Evolutionary conservation across 92 coral and sea anemone species (phyloP).

Genomic region (Anthopleura xanthogrammica): DNA sequence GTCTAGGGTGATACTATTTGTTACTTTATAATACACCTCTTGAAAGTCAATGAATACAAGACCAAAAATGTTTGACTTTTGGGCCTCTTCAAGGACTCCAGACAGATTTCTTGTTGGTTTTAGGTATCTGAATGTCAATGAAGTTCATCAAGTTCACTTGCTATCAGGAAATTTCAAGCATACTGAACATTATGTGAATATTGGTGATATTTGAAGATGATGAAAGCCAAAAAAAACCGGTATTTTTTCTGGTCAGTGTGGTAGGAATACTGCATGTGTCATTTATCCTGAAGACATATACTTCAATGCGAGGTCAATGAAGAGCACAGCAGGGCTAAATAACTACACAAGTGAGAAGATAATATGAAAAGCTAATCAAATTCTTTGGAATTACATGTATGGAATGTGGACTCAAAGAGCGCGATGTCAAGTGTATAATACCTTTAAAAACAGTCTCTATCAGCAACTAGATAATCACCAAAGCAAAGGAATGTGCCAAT

Average conservation of each 20-base stretch:
- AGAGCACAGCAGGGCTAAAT: conserved; percentile 26
- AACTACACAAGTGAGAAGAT: background rate
- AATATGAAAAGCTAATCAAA: conserved; percentile 21
- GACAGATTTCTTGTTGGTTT: background rate
- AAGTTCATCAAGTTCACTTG: conserved; percentile 25
- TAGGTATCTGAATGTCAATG: conserved; percentile 5
- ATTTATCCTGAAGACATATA: conserved; percentile 1
- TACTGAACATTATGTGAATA: conserved; percentile 19
- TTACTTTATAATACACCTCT: background rate
- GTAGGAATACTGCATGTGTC: conserved; percentile 9
- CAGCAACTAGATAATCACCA: background rate
- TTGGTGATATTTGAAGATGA: conserved; percentile 17
- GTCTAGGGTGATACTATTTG: background rate
- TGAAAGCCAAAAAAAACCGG: conserved; percentile 4
- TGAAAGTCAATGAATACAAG: background rate
- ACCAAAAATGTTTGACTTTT: conserved; percentile 8
- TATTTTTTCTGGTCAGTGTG: background rate
- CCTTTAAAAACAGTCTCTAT: conserved; percentile 12
- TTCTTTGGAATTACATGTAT: conserved; percentile 10
- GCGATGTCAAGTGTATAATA: background rate
- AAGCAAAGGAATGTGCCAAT: background rate
- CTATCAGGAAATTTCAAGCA: conserved; percentile 48
- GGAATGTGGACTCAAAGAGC: background rate
- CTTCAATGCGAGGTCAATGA: conserved; percentile 8
- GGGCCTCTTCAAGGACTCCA: background rate